Evolutionary conservation across 1,140 invertebrate species (phyloP).

Genomic region (Solenopsis fugax): DNA sequence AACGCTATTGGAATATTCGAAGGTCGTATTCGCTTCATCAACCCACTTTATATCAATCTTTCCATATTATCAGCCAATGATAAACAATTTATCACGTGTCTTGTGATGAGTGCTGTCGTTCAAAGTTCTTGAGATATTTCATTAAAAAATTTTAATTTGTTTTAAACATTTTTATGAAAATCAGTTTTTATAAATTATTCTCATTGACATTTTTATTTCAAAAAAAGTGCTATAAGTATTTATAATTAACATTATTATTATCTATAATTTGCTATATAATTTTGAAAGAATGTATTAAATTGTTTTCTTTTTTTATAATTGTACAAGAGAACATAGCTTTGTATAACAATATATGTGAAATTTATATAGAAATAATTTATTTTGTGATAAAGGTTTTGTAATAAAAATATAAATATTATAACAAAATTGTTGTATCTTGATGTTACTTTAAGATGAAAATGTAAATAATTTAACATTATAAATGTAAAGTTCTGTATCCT

Average conservation of each 20-base stretch:
- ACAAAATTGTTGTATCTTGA: slow-evolving; percentile 70
- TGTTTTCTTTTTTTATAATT: neutral
- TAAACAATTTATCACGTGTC: neutral
- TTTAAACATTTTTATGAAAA: neutral
- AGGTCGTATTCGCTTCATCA: neutral
- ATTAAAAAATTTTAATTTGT: neutral
- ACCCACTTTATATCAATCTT: neutral
- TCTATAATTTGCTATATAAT: neutral
- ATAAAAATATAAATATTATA: too few relatives aligned
- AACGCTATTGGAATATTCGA: neutral
- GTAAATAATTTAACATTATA: neutral
- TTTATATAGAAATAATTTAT: neutral
- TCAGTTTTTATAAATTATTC: neutral
- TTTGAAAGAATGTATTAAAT: slow-evolving; percentile 34
- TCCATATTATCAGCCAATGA: neutral
- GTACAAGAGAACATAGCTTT: neutral
- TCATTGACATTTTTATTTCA: slow-evolving; percentile 49
- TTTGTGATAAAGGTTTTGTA: slow-evolving; percentile 14
- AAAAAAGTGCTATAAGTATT: neutral
- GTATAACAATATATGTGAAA: neutral
- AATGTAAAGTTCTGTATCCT: neutral
- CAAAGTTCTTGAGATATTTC: slow-evolving; percentile 1
- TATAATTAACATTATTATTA: neutral
- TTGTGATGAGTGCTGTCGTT: neutral
- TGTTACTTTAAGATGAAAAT: slow-evolving; percentile 23